Conservation (phyloP, 1,140 invertebrate genomes). For the Drosophila sechellia region DNA sequence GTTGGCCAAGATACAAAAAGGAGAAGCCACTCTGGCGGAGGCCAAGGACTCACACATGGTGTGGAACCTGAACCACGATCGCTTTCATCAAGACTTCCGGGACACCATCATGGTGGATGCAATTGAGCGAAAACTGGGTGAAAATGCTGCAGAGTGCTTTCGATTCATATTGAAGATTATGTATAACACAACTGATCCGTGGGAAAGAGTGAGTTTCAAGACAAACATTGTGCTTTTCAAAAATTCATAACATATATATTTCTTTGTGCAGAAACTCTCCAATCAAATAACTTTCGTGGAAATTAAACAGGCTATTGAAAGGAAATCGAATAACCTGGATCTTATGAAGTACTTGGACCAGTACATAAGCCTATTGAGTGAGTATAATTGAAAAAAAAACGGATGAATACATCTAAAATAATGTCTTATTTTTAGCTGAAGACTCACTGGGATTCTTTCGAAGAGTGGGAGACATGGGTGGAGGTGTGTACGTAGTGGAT, state of each 20-base stretch:
- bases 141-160: constrained; percentile 87
- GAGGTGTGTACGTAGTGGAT: constrained; percentile 91
- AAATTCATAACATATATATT: no score
- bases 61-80: constrained; percentile 92
- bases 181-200: constrained; percentile 90
- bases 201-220: constrained; percentile 85
- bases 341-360: constrained; percentile 90
- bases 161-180: constrained; percentile 88
- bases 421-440: constrained; percentile 86
- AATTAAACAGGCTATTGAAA: constrained; percentile 86
- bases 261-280: constrained; percentile 85
- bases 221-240: no score
- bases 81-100: constrained; percentile 93
- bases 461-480: constrained; percentile 91
- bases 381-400: constrained; percentile 5
- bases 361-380: constrained; percentile 91
- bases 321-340: constrained; percentile 85
- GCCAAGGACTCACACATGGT: constrained; percentile 85
- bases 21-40: constrained; percentile 37
- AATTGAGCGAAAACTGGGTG: constrained; percentile 90
- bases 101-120: constrained; percentile 92
- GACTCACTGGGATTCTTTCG: constrained; percentile 90
- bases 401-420: constrained; percentile 29
- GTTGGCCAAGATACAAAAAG: constrained; percentile 63
- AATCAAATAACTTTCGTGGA: constrained; percentile 91